Base-by-base conservation (phyloP, 2,888 invertebrate species). In the Parascotia fuliginaria region DNA sequence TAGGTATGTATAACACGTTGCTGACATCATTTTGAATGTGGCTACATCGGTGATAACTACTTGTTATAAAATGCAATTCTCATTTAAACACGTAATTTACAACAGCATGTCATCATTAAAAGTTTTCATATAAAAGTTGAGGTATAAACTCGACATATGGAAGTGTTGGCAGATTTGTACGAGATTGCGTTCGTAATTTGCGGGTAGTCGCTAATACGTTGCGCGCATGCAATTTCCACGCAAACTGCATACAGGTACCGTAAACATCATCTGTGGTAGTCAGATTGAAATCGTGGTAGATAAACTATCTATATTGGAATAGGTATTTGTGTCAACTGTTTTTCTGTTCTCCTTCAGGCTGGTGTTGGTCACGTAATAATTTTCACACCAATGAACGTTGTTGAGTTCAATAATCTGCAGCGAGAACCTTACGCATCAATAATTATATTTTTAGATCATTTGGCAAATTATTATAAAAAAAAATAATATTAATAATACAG, bases 191-290 rank as follows among this genome's bases (percentile, higher is more conserved):
- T 48, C 55, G 55, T 65, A 77, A 79, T 78, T 77, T 73, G 75
- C 66, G 69, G 71, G 61, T 56, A 60, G 56, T 55, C 52, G 55
- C 60, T 74, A 81, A 79, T 77, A 71, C 70, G 73, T 73, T 62
- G 67, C 65, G 75, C 69, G 70, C 79, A 78, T 77, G 81, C 77
- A 75, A 83, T 83, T 78, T 79, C 77, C 74, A 67, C 63, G 73
- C 74, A 74, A 77, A 76, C 75, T 66, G 61, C 73, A 70, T 66
- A 38, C 48, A 53, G 46, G 36, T 14, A 14, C 54, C 60, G 59
- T 69, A 55, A 65, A 55, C 61, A 68, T 68, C 78, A 77, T 74
- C 72, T 77, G 78, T 59, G 75, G 73, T 72, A 37, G 59, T 29
- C 64, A 65, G 64, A 76, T 76, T 76, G 70, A 74, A 81, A 73